phyloP scores from a whole-genome alignment of 2,113 vertebrate species.

The Cynoglossus semilaevis region DNA sequence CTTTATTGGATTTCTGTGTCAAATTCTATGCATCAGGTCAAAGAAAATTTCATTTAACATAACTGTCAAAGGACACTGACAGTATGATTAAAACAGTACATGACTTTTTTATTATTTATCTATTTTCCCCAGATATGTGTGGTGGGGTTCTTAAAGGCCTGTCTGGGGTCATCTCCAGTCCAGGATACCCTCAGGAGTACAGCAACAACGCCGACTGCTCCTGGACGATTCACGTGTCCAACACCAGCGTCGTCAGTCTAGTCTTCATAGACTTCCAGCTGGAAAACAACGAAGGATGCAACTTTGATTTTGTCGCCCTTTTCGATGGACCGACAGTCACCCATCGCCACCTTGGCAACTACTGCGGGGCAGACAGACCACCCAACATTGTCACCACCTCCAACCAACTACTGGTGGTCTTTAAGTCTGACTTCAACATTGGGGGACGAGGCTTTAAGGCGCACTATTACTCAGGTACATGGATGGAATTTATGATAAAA shows the following conservation, averaged over 20 bases:
- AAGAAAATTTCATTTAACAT: no score
- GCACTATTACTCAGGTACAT: slow-evolving; percentile 88
- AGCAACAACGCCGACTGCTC: slow-evolving; percentile 89
- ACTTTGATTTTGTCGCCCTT: slow-evolving; percentile 90
- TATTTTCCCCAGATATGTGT: slow-evolving; percentile 79
- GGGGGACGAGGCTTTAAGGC: slow-evolving; percentile 94
- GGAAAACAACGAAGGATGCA: slow-evolving; percentile 87
- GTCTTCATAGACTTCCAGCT: slow-evolving; percentile 92
- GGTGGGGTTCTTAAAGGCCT: slow-evolving; percentile 89
- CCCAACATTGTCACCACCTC: slow-evolving; percentile 79
- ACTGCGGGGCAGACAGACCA: slow-evolving; percentile 82
- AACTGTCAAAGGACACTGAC: no score
- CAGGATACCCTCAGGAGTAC: slow-evolving; percentile 90
- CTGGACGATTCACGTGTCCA: slow-evolving; percentile 84
- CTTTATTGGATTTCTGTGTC: background rate
- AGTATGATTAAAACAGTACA: no score
- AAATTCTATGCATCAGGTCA: background rate
- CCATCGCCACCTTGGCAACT: slow-evolving; percentile 77
- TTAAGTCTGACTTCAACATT: slow-evolving; percentile 97
- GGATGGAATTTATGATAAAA: background rate
- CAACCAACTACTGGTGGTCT: slow-evolving; percentile 85
- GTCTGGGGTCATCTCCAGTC: slow-evolving; percentile 91
- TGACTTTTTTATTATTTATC: background rate
- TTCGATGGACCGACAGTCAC: slow-evolving; percentile 81
- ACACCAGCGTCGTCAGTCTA: slow-evolving; percentile 78